Base-by-base conservation (phyloP, 2,113 vertebrate species). In the Lampris megalopsis region DNA sequence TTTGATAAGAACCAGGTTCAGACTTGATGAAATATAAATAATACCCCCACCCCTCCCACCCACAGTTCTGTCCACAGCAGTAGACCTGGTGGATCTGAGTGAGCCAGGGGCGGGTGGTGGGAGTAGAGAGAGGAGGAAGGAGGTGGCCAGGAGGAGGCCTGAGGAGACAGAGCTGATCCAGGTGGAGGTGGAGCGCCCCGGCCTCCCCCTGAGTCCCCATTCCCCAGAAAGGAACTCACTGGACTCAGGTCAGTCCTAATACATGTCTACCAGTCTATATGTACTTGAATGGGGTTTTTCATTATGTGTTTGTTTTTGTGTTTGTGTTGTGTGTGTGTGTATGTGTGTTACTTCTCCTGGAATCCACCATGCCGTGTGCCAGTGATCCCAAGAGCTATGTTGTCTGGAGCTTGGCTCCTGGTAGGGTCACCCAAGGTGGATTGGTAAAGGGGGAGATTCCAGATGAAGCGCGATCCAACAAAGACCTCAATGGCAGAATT, bases 1-100 rank as follows among this genome's bases (percentile, higher is more conserved):
- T 52, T 36, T 1, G 5, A 37, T 6, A 48, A 5, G 11, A 36
- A 37, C 4, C 64, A 9, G 38, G 40, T 45, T 36, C 37, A 13
- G 5, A 40, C 9, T 11, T 2, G 24, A 24, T 24, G 24, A 24
- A 24, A 24, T 24, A 24, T 24, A 24, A 24, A 36, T 57, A n/a
- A 45, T 5, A 35, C n/a, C 37, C 37, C 35, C 6, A 24, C 7
- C 2, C 24, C 63, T 82, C 1, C 78, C 66, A 91, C 35, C 56
- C 71, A 70, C 77, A 97, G 97, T 96, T 67, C 88, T 97, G 88
- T 96, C 96, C 89, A 91, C 97, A 83, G 93, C 96, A 72, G 89
- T 98, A 90, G 97, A 99, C 89, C 95, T 98, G 88, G 95, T 99
- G 80, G 97, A 98, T 93, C 94, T 99, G 66, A 97, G 96, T 50